Conservation (phyloP, 2,888 invertebrate species). For the Rotaria socialis region DNA sequence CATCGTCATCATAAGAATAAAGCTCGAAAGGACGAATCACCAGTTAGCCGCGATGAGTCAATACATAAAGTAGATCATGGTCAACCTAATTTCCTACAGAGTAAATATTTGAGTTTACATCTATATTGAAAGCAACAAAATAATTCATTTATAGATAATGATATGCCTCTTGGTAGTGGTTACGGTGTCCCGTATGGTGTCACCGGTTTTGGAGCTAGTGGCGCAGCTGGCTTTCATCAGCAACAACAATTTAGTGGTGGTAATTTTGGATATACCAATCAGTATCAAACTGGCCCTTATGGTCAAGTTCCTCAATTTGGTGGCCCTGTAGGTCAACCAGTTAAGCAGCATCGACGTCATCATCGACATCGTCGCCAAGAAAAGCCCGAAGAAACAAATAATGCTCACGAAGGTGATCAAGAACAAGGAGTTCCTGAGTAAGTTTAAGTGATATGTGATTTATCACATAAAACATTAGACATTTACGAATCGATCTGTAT, state of each 20-base stretch:
- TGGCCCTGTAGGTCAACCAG: not conserved
- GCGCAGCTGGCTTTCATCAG: not conserved
- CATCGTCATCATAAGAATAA: too few species aligned
- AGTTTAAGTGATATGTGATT: not conserved
- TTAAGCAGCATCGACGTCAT: not conserved
- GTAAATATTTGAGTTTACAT: not conserved
- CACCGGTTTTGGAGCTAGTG: not conserved
- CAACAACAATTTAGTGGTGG: not conserved
- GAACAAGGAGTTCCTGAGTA: not conserved
- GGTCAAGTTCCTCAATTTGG: not conserved
- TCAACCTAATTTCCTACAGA: not conserved
- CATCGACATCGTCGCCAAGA: not conserved
- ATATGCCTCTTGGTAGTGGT: not conserved
- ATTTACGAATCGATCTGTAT: not conserved
- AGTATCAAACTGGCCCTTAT: not conserved
- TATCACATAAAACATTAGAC: too few species aligned
- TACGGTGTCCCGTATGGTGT: not conserved
- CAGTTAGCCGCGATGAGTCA: not conserved
- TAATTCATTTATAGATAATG: not conserved
- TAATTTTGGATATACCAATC: not conserved
- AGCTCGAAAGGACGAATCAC: not conserved
- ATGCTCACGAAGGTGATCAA: not conserved
- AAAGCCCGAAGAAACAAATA: not conserved
- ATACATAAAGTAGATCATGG: slow-evolving; percentile 27
- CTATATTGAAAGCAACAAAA: not conserved